Conservation (phyloP, 2,113 vertebrate species). For the Emydocephalus ijimae region DNA sequence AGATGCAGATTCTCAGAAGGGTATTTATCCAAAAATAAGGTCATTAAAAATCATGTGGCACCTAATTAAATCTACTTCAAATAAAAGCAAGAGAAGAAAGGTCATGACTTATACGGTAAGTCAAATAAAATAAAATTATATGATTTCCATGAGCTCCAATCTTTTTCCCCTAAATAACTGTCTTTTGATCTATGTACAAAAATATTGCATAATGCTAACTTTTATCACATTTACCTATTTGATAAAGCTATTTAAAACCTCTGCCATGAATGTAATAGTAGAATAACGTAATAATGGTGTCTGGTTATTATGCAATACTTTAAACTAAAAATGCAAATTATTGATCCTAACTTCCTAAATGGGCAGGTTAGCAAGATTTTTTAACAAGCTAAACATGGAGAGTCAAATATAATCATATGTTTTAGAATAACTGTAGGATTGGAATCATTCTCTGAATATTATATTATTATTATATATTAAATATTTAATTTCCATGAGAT, state of each 20-base stretch:
- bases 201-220: background rate
- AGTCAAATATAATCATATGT: conserved; percentile 6
- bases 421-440: background rate
- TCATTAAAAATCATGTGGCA: background rate
- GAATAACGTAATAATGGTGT: background rate
- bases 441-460: conserved; percentile 21
- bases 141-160: background rate
- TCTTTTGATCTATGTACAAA: background rate
- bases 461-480: too few relatives aligned
- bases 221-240: background rate
- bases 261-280: background rate
- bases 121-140: background rate
- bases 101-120: background rate
- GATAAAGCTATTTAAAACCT: background rate
- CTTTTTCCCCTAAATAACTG: background rate
- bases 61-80: background rate
- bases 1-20: background rate
- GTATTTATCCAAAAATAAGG: background rate
- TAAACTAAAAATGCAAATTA: background rate
- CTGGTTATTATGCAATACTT: background rate
- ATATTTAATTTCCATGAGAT: background rate
- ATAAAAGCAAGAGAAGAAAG: background rate
- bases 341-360: background rate
- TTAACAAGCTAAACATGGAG: conserved; percentile 23
- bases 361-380: background rate